Evolutionary conservation across 2,113 vertebrate species (phyloP), one percentile per base, ranked within the genome.

Genomic region (Pangasianodon hypophthalmus): DNA sequence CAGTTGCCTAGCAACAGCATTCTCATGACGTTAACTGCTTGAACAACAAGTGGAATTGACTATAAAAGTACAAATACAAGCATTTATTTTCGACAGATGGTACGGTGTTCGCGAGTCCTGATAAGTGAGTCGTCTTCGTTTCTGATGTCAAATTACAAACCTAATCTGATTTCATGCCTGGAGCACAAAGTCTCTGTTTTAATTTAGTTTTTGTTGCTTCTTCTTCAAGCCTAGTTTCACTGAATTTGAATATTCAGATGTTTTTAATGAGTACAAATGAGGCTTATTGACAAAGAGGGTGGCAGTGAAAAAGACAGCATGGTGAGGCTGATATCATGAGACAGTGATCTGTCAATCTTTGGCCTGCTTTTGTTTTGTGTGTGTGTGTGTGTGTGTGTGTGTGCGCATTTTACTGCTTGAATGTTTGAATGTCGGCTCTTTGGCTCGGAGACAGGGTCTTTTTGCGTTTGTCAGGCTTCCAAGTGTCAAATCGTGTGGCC

Each of bases 361-460:
- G 32, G 41, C 50, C 37, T 79, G 19, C 18, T 82, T 85, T 86
- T 54, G 26, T 54, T 29, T 44, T 88, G 44, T 77, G 37, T 69
- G 50, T 69, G 91, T 75, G 71, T 44, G 71, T 19, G 6, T 84
- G 26, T 79, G 84, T 52, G 50, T 52, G 46, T 6, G 4, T 91
- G 90, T 46, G 88, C 81, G 93, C 91, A 89, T 91, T 92, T 90
- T 88, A 85, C 82, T 92, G 91, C 93, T 94, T 81, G 52, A 92
- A 94, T 93, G 41, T 90, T 81, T 85, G 91, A 92, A 92, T n/a
- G 64, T 46, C 67, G 87, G 89, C 52, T 92, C 90, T 90, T 88
- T 87, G 88, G 85, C 89, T n/a, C 62, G n/a, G 64, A 91, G 85
- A 92, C 54, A 81, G 85, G 83, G 46, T 48, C 41, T 26, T 77